Percentiles rank a stretch among this genome's conserved stretches.
phyloP scores from a whole-genome alignment of 2,113 vertebrate genomes.

The Mesembrinibis cayennensis region DNA sequence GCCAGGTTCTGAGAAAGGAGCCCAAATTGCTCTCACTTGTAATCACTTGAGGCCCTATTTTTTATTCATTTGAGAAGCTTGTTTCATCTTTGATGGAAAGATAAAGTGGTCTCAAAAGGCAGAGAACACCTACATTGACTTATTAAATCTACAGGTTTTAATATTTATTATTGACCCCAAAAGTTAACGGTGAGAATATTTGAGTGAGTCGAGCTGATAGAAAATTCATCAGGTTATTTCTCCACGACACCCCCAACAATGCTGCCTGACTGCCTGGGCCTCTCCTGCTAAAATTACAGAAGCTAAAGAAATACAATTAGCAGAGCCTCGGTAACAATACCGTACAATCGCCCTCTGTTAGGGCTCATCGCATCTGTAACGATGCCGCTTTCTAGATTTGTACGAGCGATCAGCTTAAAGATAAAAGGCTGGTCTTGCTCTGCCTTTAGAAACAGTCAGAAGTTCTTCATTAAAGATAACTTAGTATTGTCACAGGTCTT shows the following conservation, averaged over 20 bases:
- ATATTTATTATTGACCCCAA: slow-evolving; percentile 59
- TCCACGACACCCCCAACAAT: not conserved
- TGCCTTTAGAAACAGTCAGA: not conserved
- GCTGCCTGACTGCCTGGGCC: not conserved
- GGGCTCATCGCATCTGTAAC: not conserved
- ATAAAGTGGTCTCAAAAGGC: slow-evolving; percentile 64
- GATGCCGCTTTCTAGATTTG: not conserved
- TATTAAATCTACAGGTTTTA: slow-evolving; percentile 62
- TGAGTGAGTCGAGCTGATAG: slow-evolving; percentile 1
- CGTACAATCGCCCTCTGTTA: not conserved
- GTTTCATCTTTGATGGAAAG: slow-evolving; percentile 46
- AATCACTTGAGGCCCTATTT: slow-evolving; percentile 69
- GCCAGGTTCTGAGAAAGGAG: slow-evolving; percentile 47
- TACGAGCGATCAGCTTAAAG: not conserved
- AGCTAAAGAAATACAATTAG: slow-evolving; percentile 16
- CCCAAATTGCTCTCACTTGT: slow-evolving; percentile 62
- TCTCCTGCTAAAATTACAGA: slow-evolving; percentile 10
- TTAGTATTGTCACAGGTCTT: not conserved
- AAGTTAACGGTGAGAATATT: not conserved
- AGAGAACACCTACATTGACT: slow-evolving; percentile 54
- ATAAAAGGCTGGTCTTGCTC: not conserved
- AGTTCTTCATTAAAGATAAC: not conserved
- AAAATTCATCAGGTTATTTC: slow-evolving; percentile 54
- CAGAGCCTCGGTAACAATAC: not conserved
- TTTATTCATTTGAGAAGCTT: slow-evolving; percentile 68